Percentiles rank a stretch among this genome's conserved stretches.
These are phyloP conservation scores for Siphlonurus alternatus DNA, from an alignment of 2,888 invertebrate species.

Conservation along the genomic window DNA sequence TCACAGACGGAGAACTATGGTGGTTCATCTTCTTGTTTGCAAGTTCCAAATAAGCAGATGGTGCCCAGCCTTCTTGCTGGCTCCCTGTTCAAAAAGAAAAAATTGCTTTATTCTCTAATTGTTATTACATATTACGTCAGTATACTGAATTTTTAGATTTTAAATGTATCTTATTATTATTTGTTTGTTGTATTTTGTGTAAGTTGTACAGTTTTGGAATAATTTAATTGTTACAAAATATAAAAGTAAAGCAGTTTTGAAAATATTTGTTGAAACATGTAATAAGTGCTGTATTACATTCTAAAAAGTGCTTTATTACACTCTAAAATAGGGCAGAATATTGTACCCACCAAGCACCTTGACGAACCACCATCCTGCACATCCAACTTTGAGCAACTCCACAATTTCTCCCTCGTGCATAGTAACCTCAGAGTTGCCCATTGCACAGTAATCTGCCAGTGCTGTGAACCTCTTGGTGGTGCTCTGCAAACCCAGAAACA, in stretches of 20 bases:
- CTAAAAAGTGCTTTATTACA: too few species aligned
- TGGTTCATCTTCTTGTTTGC: conserved; percentile 14
- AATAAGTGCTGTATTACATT: too few species aligned
- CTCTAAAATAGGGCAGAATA: too few species aligned
- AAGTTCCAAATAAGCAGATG: conserved; percentile 77
- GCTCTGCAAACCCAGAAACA: not conserved
- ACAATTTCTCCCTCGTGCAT: conserved; percentile 81
- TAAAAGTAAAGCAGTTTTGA: too few species aligned
- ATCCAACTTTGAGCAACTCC: conserved; percentile 79
- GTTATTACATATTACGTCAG: not conserved
- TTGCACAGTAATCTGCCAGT: conserved; percentile 82
- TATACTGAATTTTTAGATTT: not conserved
- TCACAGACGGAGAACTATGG: conserved; percentile 17
- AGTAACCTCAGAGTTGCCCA: conserved; percentile 79
- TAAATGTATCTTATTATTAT: too few species aligned
- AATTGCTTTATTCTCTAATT: not conserved
- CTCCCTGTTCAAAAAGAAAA: conserved; percentile 36
- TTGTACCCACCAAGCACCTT: conserved; percentile 53
- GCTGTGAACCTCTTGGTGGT: conserved; percentile 47
- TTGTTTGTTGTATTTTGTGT: too few species aligned
- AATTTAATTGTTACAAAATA: too few species aligned
- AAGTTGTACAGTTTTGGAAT: too few species aligned
- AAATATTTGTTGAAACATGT: too few species aligned
- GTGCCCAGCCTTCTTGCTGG: conserved; percentile 81
- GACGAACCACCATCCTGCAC: conserved; percentile 95